Conservation (phyloP, 2,888 invertebrate species). For the Linyphia triangularis region DNA sequence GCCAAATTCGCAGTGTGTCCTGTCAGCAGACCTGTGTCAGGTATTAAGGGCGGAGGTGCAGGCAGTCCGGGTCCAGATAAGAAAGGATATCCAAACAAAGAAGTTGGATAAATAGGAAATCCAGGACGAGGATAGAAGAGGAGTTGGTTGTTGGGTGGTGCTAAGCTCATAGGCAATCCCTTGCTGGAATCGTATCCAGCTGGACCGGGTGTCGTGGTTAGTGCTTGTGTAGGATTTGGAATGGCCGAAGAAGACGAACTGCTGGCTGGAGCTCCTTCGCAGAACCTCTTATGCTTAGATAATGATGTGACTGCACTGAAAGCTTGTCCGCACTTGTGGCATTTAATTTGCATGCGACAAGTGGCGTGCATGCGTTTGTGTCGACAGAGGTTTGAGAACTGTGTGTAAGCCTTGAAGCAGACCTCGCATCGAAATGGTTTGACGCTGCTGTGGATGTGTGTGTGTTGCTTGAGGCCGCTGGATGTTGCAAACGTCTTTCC, state of each 20-base stretch:
- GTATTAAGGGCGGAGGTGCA: constrained; percentile 79
- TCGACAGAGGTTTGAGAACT: constrained; percentile 99
- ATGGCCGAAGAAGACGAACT: constrained; percentile 59
- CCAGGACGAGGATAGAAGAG: constrained; percentile 86
- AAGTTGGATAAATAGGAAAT: constrained; percentile 80
- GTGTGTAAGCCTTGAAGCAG: constrained; percentile 98
- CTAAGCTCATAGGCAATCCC: constrained; percentile 75
- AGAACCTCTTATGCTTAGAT: constrained; percentile 97
- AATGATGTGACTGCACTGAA: constrained; percentile 95
- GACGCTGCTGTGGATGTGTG: constrained; percentile 98
- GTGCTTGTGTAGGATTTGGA: constrained; percentile 21
- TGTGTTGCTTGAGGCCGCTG: constrained; percentile 98
- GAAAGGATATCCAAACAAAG: constrained; percentile 82
- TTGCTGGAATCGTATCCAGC: constrained; percentile 68
- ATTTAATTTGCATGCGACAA: constrained; percentile 95
- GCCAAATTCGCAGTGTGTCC: constrained; percentile 78
- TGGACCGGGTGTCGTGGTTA: constrained; percentile 39
- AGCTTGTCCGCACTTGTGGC: constrained; percentile 94
- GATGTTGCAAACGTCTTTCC: constrained; percentile 99
- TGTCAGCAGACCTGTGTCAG: constrained; percentile 77
- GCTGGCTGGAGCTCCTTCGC: constrained; percentile 85
- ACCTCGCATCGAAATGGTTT: constrained; percentile 94
- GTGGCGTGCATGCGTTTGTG: constrained; percentile 99
- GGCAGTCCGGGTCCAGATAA: constrained; percentile 75
- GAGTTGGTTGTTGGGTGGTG: constrained; percentile 83